Evolutionary conservation across 2,888 invertebrate genomes (phyloP).

Genomic region (Conops quadrifasciatus): DNA sequence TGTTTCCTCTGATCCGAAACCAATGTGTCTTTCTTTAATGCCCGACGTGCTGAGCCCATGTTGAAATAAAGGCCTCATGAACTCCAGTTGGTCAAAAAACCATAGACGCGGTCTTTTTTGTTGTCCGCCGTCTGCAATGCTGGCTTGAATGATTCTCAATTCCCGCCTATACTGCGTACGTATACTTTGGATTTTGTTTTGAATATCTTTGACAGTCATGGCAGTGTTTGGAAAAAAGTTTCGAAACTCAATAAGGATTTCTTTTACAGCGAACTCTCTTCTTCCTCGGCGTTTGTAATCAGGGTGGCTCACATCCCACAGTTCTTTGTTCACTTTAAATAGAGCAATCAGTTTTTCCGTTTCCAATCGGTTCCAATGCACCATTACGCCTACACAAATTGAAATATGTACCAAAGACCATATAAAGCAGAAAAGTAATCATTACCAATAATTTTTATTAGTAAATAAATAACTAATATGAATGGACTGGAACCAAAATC

Average conservation of each 20-base stretch:
- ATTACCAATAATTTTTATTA: too few species aligned
- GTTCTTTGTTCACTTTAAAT: background rate
- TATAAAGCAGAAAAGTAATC: too few species aligned
- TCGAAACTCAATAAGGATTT: background rate
- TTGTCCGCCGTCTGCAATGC: background rate
- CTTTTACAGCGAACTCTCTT: background rate
- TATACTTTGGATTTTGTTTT: slow-evolving; percentile 1
- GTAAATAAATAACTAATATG: too few species aligned
- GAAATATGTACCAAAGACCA: background rate
- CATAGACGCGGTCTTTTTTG: background rate
- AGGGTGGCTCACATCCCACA: slow-evolving; percentile 1
- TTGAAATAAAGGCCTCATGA: too few species aligned
- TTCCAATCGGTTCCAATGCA: background rate
- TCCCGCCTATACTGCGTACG: background rate
- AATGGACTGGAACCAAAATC: too few species aligned
- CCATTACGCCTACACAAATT: background rate
- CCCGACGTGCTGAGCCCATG: too few species aligned
- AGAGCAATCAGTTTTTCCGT: background rate
- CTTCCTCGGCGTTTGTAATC: background rate
- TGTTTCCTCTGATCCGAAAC: too few species aligned
- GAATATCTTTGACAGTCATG: background rate
- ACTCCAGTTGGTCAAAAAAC: background rate
- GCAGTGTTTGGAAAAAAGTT: background rate
- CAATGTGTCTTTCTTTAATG: too few species aligned
- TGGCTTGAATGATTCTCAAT: background rate